phyloP scores from a whole-genome alignment of 2,888 invertebrate species.

The Helleia helle region DNA sequence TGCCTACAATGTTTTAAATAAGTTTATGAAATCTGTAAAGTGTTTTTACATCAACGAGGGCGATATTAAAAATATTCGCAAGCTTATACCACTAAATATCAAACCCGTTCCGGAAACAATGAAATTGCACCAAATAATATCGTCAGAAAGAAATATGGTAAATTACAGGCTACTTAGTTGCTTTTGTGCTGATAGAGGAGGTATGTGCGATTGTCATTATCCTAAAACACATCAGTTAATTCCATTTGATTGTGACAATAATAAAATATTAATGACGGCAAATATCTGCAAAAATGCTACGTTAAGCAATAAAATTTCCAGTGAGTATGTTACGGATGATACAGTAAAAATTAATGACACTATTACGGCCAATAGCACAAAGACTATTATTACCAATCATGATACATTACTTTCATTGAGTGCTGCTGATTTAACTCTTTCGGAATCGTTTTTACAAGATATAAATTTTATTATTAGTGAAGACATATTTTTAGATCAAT shows the following conservation, averaged over 20 bases:
- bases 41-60: slow-evolving; percentile 18
- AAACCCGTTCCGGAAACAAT: slow-evolving; percentile 17
- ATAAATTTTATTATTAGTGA: neutral
- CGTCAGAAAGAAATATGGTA: slow-evolving; percentile 10
- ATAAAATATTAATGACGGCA: neutral
- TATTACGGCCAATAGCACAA: neutral
- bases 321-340: neutral
- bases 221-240: slow-evolving; percentile 1
- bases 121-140: slow-evolving; percentile 20
- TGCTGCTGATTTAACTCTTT: neutral
- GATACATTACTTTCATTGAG: neutral
- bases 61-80: slow-evolving; percentile 17
- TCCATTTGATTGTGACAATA: slow-evolving; percentile 1
- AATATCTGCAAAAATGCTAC: neutral
- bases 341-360: neutral
- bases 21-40: slow-evolving; percentile 16
- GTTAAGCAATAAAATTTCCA: neutral
- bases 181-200: slow-evolving; percentile 14
- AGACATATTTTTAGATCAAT: neutral
- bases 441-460: neutral
- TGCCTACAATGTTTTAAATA: slow-evolving; percentile 12
- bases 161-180: slow-evolving; percentile 17
- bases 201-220: slow-evolving; percentile 3
- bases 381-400: neutral
- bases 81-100: slow-evolving; percentile 16